Percentiles rank a stretch among this genome's conserved stretches.
phyloP scores from a whole-genome alignment of 2,888 invertebrate genomes.

The Patella caerulea region DNA sequence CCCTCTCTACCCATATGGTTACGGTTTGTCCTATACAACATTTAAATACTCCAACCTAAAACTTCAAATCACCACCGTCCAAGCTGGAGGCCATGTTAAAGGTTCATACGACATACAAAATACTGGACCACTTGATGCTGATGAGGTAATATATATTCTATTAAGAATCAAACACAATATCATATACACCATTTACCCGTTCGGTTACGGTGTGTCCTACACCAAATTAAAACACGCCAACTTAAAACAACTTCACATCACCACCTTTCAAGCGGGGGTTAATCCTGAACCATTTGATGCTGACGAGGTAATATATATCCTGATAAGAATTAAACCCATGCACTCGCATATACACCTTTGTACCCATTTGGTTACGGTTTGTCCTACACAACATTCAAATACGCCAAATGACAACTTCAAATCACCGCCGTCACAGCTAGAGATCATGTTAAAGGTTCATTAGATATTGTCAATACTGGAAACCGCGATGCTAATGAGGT shows the following conservation, averaged over 20 bases:
- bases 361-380: slow-evolving; percentile 53
- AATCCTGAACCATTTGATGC: slow-evolving; percentile 57
- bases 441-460: slow-evolving; percentile 41
- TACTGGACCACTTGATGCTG: slow-evolving; percentile 52
- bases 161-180: no score
- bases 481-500: slow-evolving; percentile 61
- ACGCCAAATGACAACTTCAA: slow-evolving; percentile 30
- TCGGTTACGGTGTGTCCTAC: slow-evolving; percentile 51
- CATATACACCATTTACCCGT: slow-evolving; percentile 44
- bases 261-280: slow-evolving; percentile 43
- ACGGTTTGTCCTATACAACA: slow-evolving; percentile 47
- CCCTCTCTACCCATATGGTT: slow-evolving; percentile 52
- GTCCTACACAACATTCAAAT: slow-evolving; percentile 46
- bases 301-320: slow-evolving; percentile 54
- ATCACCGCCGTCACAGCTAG: slow-evolving; percentile 40
- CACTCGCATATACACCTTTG: slow-evolving; percentile 28
- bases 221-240: slow-evolving; percentile 39
- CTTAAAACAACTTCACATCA: slow-evolving; percentile 28
- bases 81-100: slow-evolving; percentile 46
- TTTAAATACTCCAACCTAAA: slow-evolving; percentile 40
- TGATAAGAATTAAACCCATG: no score
- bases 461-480: slow-evolving; percentile 55
- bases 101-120: slow-evolving; percentile 51
- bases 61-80: slow-evolving; percentile 28
- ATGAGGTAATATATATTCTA: slow-evolving; percentile 52